Conservation (phyloP, 2,888 invertebrate genomes). For the Tupiocoris notatus region DNA sequence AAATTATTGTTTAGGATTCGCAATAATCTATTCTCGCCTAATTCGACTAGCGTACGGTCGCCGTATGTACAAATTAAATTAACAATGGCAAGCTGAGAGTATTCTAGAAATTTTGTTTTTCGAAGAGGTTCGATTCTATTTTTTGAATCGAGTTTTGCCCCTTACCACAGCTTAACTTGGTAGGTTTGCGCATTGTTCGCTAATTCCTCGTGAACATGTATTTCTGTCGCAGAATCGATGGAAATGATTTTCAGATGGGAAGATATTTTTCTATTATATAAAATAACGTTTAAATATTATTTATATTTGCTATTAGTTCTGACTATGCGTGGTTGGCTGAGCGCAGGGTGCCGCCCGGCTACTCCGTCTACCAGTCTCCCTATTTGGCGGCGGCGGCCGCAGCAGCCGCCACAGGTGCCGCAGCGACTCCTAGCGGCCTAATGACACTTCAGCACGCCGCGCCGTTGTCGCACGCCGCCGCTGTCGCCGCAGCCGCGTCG, state of each 20-base stretch:
- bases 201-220: neutral
- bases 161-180: too few species aligned
- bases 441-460: conserved; percentile 56
- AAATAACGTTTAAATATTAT: too few species aligned
- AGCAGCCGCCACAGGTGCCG: conserved; percentile 56
- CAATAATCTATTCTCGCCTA: too few species aligned
- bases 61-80: too few species aligned
- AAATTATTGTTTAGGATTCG: too few species aligned
- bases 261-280: neutral
- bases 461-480: conserved; percentile 57
- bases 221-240: neutral
- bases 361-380: conserved; percentile 70
- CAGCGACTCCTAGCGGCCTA: conserved; percentile 55
- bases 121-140: too few species aligned
- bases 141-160: too few species aligned
- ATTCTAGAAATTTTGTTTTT: too few species aligned
- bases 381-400: conserved; percentile 61
- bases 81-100: too few species aligned
- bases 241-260: neutral
- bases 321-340: conserved; percentile 39
- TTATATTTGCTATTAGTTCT: neutral
- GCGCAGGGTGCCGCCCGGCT: conserved; percentile 69
- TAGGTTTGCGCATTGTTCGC: too few species aligned
- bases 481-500: conserved; percentile 71
- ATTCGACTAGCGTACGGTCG: too few species aligned